Base-by-base conservation (phyloP, 2,888 invertebrate genomes). In the Rhagonycha fulva region DNA sequence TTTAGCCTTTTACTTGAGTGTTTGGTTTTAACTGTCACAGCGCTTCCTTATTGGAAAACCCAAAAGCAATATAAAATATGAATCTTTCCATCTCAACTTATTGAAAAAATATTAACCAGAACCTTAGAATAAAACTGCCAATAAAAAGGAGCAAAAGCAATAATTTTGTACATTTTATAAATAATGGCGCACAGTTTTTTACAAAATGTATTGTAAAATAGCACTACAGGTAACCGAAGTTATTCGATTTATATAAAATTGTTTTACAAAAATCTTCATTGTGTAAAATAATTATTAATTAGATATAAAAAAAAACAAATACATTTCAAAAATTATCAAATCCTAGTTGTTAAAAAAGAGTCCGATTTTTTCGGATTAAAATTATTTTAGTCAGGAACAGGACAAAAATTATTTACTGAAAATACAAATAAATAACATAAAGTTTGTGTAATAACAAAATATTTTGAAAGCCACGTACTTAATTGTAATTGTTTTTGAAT, bases 101-200 rank as follows among this genome's bases (percentile, higher is more conserved):
- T 66, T 24, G 63, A 66, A 66, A 66, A 66, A 66, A 66, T 66
- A 66, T 66, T 66, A 66, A 66, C 63, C 63, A 66, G 63, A 66
- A 12, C 63, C 63, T 24, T 24, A 66, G 63, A 66, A 66, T 66
- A 24, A 66, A 66, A 66, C 63, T 66, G 63, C 63, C 63, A 66
- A 66, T 66, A 66, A 66, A 66, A 66, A 66, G n/a, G 26, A 24
- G 63, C 26, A 66, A 66, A 66, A 66, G 24, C 23, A 66, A 66
- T 66, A 66, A 66, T 66, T 66, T 26, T 66, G 26, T 19, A 66
- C 5, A 26, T 66, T 66, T 66, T 24, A 66, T 24, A 66, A 12
- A 24, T n/a, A 66, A 66, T 66, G 23, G 12, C 11, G 4, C 14
- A 24, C 63, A 66, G 62, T 66, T 66, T 66, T 66, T 24, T 66